Percentiles rank a stretch among this genome's conserved stretches.
phyloP scores from a whole-genome alignment of 2,888 invertebrate species.

The Gymnocheta viridis region DNA sequence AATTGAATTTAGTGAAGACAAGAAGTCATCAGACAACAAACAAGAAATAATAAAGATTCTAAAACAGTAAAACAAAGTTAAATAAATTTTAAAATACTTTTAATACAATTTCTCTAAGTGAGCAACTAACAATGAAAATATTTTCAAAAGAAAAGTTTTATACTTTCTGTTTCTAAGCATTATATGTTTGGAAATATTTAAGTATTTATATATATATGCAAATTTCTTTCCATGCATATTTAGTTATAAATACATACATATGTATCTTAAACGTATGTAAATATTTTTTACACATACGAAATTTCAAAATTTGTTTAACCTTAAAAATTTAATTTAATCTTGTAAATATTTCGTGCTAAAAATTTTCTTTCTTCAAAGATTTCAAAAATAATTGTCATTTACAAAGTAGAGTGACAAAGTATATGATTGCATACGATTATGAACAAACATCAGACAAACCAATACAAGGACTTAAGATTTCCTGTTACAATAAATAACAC shows the following conservation, averaged over 20 bases:
- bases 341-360: too few relatives aligned
- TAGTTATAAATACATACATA: background rate
- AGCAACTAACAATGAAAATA: slow-evolving; percentile 51
- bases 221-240: slow-evolving; percentile 23
- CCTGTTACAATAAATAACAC: too few relatives aligned
- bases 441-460: too few relatives aligned
- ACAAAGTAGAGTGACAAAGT: too few relatives aligned
- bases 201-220: slow-evolving; percentile 43
- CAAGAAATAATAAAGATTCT: background rate
- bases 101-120: slow-evolving; percentile 10
- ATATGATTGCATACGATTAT: too few relatives aligned
- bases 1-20: slow-evolving; percentile 66
- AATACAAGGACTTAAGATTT: too few relatives aligned
- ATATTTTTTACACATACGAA: background rate
- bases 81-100: slow-evolving; percentile 11
- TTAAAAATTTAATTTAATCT: too few relatives aligned
- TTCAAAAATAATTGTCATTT: too few relatives aligned
- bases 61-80: slow-evolving; percentile 9
- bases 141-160: slow-evolving; percentile 22
- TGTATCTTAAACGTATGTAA: background rate
- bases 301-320: background rate
- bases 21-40: slow-evolving; percentile 61
- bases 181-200: background rate
- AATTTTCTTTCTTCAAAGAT: too few relatives aligned
- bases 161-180: background rate